Base-by-base conservation (phyloP, 2,888 invertebrate genomes). In the Acleris emargana region DNA sequence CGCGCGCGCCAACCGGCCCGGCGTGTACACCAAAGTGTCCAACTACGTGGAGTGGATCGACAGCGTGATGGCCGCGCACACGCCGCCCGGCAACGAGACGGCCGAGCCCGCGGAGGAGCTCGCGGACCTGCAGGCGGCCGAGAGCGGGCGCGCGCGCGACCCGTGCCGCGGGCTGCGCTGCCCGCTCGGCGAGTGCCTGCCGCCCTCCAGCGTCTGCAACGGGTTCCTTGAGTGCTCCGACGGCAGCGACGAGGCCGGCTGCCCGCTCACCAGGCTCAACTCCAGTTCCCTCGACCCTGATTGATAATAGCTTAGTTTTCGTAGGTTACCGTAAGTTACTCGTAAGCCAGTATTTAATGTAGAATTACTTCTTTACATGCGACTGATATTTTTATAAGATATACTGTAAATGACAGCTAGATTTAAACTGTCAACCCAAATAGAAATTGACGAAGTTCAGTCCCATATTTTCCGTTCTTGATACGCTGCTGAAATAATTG, bases 11-110 rank as follows among this genome's bases (percentile, higher is more conserved):
- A 95, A 95, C 78, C 90, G 96, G 7, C 97, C 96, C 17, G 96
- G 96, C 45, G 96, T 96, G 52, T 97, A 97, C 87, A 96, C 96
- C 0, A 96, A 96, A 84, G 96, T 96, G 11, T 93, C 95, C 42
- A 94, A 95, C 83, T 96, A 96, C 82, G 87, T 96, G 49, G 91
- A 93, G 28, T 96, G 96, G 96, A 95, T 96, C 67, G 93, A 95
- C 73, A 84, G 88, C 52, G 92, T 94, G 17, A 93, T 95, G 72
- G 79, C 79, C 3, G 71, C 84, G 0, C 75, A 88, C 78, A 87
- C 92, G 25, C 83, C 83, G 1, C 67, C 32, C 32, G 32, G 71
- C 0, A 71, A 73, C 53, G 87, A 87, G 73, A 68, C 78, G 57
- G 77, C 83, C 45, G 77, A 81, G 50, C 74, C 81, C 9, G 76